Conservation (phyloP, 2,113 vertebrate genomes). For the Balaenoptera acutorostrata region DNA sequence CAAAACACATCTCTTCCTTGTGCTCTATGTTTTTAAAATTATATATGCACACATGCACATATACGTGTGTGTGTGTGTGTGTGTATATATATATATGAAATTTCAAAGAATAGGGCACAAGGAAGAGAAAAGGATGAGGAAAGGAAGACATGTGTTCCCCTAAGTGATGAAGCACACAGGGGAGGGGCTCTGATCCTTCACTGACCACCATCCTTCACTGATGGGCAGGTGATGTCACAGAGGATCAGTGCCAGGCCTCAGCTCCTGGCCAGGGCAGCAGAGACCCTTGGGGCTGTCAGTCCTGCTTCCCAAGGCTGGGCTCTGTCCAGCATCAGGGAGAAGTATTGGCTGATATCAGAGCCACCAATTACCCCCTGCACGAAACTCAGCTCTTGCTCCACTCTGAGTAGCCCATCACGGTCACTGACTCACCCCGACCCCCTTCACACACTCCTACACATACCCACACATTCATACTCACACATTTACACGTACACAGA, state of each 20-base stretch:
- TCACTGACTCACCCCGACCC: accelerated
- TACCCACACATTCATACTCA: background rate
- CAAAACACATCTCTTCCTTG: background rate
- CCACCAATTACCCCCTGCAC: background rate
- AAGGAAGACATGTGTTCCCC: background rate
- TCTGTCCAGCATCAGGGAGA: background rate
- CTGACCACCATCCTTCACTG: background rate
- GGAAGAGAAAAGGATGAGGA: background rate
- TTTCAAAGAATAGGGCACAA: background rate
- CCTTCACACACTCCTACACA: background rate
- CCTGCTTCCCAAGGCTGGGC: background rate
- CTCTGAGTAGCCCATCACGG: background rate
- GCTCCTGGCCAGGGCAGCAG: background rate
- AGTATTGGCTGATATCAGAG: background rate
- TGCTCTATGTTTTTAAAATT: background rate
- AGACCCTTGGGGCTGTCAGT: background rate
- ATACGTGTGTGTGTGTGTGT: too few species aligned
- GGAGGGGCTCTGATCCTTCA: background rate
- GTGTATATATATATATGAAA: too few species aligned
- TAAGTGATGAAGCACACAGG: background rate
- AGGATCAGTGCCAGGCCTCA: background rate
- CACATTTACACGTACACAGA: background rate
- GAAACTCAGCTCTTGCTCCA: background rate
- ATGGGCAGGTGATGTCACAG: background rate
- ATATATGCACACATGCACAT: too few species aligned